Conservation (phyloP, 2,888 invertebrate species). For the Phengaris arion region DNA sequence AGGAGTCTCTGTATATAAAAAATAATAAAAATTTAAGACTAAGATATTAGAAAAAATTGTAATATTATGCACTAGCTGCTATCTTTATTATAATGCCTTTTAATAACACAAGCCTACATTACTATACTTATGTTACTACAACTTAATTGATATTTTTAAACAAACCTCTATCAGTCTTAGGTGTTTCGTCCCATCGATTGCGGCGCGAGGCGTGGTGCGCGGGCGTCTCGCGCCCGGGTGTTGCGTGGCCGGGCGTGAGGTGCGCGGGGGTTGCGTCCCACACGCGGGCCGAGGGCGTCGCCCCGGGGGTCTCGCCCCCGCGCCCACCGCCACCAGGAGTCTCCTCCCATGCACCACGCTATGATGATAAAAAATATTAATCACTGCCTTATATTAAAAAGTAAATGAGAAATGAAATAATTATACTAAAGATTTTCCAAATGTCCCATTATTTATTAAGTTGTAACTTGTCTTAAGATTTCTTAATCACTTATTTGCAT, state of each 20-base stretch:
- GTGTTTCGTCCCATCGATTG: slow-evolving; percentile 99
- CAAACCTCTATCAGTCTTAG: slow-evolving; percentile 93
- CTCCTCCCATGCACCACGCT: slow-evolving; percentile 91
- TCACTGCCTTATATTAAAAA: not conserved
- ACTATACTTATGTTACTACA: not conserved
- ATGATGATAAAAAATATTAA: not conserved
- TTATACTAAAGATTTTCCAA: not conserved
- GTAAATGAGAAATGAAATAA: too few relatives aligned
- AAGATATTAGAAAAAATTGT: too few relatives aligned
- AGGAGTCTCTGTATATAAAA: slow-evolving; percentile 86
- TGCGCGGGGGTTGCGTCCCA: slow-evolving; percentile 99
- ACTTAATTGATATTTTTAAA: not conserved
- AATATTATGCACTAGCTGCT: too few relatives aligned
- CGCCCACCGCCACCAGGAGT: slow-evolving; percentile 91
- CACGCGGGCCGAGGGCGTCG: slow-evolving; percentile 95
- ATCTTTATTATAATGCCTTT: too few relatives aligned
- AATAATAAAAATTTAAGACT: slow-evolving; percentile 18
- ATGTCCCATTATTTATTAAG: too few relatives aligned
- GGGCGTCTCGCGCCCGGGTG: slow-evolving; percentile 91
- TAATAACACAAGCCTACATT: not conserved
- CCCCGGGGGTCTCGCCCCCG: slow-evolving; percentile 93
- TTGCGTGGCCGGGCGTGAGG: slow-evolving; percentile 90
- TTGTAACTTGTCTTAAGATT: too few relatives aligned
- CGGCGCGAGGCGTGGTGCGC: slow-evolving; percentile 87
- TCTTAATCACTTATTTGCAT: too few relatives aligned